Conservation (phyloP, 2,113 vertebrate species). For the Baryphthengus martii region DNA sequence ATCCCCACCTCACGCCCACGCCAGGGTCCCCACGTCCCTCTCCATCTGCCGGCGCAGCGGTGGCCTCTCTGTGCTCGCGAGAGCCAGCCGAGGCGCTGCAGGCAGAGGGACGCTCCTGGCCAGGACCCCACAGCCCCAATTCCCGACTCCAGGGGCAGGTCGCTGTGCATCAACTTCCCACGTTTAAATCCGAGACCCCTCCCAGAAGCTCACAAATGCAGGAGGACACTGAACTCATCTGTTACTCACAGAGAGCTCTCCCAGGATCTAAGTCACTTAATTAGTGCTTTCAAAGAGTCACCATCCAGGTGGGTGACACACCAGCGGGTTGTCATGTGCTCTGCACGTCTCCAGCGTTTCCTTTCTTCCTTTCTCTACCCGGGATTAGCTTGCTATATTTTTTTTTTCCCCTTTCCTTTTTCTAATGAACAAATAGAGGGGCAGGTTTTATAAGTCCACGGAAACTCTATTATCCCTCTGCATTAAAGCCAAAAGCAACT, state of each 20-base stretch:
- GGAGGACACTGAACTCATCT: neutral
- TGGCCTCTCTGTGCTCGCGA: rapidly evolving
- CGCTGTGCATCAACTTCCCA: neutral
- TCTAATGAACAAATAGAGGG: neutral
- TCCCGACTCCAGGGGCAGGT: neutral
- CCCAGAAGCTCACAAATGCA: conserved; percentile 21
- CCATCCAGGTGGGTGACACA: conserved; percentile 26
- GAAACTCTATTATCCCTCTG: conserved; percentile 46
- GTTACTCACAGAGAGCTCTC: conserved; percentile 28
- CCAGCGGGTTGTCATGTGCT: neutral
- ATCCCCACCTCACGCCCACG: rapidly evolving
- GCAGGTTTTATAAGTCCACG: conserved; percentile 22
- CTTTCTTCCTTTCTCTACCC: neutral
- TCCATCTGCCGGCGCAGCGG: neutral
- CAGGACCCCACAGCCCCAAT: neutral
- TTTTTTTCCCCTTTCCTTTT: neutral
- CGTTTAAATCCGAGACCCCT: neutral
- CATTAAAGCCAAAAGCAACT: conserved; percentile 45
- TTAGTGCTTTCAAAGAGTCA: conserved; percentile 20
- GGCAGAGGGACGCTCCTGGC: neutral
- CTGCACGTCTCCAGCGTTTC: neutral
- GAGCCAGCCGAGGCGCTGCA: rapidly evolving
- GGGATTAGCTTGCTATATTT: neutral
- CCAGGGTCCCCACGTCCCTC: neutral
- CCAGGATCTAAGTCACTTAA: neutral